Base-by-base conservation (phyloP, 2,113 vertebrate genomes). In the Strigops habroptila region DNA sequence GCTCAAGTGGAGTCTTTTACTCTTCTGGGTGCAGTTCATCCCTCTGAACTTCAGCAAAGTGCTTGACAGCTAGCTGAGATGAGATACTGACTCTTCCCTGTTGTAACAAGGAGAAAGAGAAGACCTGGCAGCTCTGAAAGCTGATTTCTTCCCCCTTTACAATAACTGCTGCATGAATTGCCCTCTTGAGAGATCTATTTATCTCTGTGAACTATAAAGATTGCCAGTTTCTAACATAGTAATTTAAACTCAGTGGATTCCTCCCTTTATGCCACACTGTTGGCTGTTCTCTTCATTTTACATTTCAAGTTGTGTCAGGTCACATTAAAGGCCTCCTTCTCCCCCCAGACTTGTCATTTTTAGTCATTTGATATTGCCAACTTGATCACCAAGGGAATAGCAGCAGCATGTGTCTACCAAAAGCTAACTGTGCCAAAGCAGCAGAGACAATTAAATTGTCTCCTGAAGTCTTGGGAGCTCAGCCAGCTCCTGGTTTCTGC, bases 391-490 rank as follows among this genome's bases (percentile, higher is more conserved):
- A 39, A 79, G 81, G 78, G 86, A 91, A 64, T 76, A 91, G 74
- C 44, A 86, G 49, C 59, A 93, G 68, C 43, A 8, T 87, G 74
- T 91, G 62, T 79, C 81, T 95, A 87, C 81, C 83, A 85, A 82
- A 91, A 91, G 81, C 67, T 70, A 81, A 53, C 35, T n/a, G 64
- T 81, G 93, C 94, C 89, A 89, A 92, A 82, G 70, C 80, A 89
- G 44, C 39, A 84, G 91, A 96, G 83, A 78, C 30, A 89, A 88
- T 86, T 90, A 91, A 95, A 84, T 95, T 27, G 73, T 95, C 70
- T 95, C 65, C 63, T 73, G n/a, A 76, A 82, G 63, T 69, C 70
- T 92, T 76, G 78, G 91, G 95, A 93, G 67, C 57, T 92, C 70
- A 92, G 86, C 93, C 93, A 96, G 78, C 0, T 3, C 48, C 65